These are phyloP conservation scores for Tapera naevia DNA, from an alignment of 2,797 vertebrate species.

Conservation along the genomic window DNA sequence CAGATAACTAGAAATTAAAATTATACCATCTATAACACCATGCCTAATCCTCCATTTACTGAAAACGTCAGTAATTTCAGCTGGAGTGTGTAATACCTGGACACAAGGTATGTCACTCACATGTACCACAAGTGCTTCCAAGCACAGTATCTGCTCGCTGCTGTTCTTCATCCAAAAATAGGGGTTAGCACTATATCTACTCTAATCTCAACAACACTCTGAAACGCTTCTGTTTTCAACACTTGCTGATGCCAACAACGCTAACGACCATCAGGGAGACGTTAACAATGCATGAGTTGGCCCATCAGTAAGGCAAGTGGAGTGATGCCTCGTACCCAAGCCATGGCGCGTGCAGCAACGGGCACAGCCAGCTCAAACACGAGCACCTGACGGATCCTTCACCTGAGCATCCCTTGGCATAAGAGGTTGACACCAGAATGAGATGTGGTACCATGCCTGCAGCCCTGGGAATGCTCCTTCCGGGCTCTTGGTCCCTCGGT, in stretches of 20 bases:
- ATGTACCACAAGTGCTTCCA: neutral
- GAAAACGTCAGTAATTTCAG: neutral
- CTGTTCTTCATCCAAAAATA: neutral
- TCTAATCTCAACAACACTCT: neutral
- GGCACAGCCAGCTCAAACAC: neutral
- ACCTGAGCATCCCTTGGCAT: fast-evolving
- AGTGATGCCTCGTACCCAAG: fast-evolving
- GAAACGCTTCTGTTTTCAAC: neutral
- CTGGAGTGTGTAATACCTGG: fast-evolving
- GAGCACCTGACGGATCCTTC: fast-evolving
- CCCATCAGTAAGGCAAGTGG: neutral
- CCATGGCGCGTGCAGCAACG: fast-evolving
- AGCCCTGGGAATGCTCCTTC: neutral
- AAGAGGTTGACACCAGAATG: fast-evolving
- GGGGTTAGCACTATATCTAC: neutral
- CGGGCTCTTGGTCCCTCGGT: neutral
- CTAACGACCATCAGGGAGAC: fast-evolving
- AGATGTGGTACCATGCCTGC: neutral
- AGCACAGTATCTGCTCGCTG: neutral
- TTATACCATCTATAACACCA: neutral
- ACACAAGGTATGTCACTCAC: fast-evolving
- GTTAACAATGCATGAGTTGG: fast-evolving
- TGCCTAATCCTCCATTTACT: neutral
- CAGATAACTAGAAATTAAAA: neutral
- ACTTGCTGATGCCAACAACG: neutral